These are phyloP conservation scores for Cyclopterus lumpus DNA, from an alignment of 2,797 vertebrate species.

Conservation along the genomic window DNA sequence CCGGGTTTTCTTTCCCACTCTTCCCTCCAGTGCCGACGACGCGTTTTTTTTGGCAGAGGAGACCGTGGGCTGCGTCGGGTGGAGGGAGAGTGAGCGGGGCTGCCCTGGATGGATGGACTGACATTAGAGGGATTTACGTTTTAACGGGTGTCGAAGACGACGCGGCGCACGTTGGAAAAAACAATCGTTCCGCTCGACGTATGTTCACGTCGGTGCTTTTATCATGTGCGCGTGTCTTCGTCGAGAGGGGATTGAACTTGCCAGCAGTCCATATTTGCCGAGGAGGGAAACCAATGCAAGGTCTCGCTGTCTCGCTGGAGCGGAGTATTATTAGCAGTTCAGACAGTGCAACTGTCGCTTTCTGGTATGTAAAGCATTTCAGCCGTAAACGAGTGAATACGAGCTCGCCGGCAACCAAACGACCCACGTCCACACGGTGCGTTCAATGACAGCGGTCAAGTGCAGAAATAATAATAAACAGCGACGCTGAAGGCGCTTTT, in stretches of 20 bases:
- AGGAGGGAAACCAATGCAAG: constrained; percentile 81
- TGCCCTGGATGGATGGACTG: constrained; percentile 76
- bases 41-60: constrained; percentile 58
- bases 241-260: constrained; percentile 64
- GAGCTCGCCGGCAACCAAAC: constrained; percentile 20
- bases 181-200: constrained; percentile 24
- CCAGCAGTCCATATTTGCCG: constrained; percentile 76
- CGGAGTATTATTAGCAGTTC: constrained; percentile 86
- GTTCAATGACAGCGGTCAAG: constrained; percentile 71
- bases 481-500: constrained; percentile 59
- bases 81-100: constrained; percentile 77
- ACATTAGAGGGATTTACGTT: constrained; percentile 78
- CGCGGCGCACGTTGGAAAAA: constrained; percentile 38
- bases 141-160: constrained; percentile 65
- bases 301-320: constrained; percentile 79
- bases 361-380: constrained; percentile 87
- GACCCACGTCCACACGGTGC: background rate
- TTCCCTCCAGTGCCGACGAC: constrained; percentile 69
- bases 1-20: constrained; percentile 75
- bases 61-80: constrained; percentile 77
- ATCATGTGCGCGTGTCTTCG: constrained; percentile 73
- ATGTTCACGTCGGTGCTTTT: constrained; percentile 30
- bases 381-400: constrained; percentile 70
- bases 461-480: constrained; percentile 61
- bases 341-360: constrained; percentile 82